Evolutionary conservation across 1,140 invertebrate species (phyloP).

Genomic region (Diabrotica virgifera): DNA sequence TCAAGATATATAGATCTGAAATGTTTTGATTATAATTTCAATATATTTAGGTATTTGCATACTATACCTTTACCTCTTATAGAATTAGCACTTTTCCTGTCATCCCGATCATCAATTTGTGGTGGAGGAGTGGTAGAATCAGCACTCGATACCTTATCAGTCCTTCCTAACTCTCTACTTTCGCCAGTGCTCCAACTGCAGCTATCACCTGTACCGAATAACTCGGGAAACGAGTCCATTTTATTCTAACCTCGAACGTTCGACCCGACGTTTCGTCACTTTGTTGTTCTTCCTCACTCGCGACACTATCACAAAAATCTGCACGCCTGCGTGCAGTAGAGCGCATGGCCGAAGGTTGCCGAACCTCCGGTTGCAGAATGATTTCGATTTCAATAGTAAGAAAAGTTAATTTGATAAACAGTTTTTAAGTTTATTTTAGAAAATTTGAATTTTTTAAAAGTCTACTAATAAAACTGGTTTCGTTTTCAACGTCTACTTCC

Average conservation of each 20-base stretch:
- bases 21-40: no score
- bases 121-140: conserved; percentile 41
- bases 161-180: conserved; percentile 28
- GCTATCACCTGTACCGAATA: conserved; percentile 40
- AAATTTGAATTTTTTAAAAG: neutral
- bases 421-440: no score
- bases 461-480: neutral
- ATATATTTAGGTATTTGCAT: no score
- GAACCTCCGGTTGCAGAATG: neutral
- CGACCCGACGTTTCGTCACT: conserved; percentile 21
- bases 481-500: conserved; percentile 22
- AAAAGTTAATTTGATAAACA: no score
- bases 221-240: conserved; percentile 48
- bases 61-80: conserved; percentile 51
- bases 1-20: no score
- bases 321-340: conserved; percentile 23
- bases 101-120: conserved; percentile 48
- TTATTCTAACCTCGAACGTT: conserved; percentile 39
- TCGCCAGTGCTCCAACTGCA: conserved; percentile 38
- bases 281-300: neutral
- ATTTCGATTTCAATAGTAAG: neutral
- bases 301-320: conserved; percentile 10
- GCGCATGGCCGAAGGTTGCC: conserved; percentile 38
- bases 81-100: conserved; percentile 60
- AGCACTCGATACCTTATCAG: conserved; percentile 36